Evolutionary conservation across 2,888 invertebrate species (phyloP).

Genomic region (Dolichopus griseipennis): DNA sequence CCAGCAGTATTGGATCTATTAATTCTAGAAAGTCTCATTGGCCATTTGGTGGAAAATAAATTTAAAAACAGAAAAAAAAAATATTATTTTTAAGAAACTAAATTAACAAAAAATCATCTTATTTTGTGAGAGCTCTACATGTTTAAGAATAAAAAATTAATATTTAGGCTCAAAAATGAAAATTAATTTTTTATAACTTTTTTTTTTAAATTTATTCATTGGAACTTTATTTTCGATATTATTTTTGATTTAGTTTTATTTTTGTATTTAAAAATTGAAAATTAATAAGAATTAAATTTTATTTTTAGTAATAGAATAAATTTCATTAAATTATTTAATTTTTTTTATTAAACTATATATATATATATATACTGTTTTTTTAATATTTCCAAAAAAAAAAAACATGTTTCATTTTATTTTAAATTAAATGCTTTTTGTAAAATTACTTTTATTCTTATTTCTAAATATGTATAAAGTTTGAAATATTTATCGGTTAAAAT

Average conservation of each 20-base stretch:
- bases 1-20: slow-evolving; percentile 22
- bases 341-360: neutral
- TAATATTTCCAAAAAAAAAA: neutral
- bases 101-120: neutral
- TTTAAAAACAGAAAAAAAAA: neutral
- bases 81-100: neutral
- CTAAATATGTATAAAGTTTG: no score
- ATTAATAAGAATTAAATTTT: neutral
- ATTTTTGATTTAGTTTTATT: neutral
- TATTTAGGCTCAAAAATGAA: neutral
- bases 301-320: neutral
- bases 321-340: neutral
- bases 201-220: neutral
- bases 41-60: slow-evolving; percentile 24
- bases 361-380: neutral
- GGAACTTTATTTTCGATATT: no score
- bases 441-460: no score
- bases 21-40: slow-evolving; percentile 24
- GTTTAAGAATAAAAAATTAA: no score
- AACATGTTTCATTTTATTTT: no score
- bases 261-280: neutral
- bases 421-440: no score
- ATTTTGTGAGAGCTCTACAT: no score
- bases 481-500: no score
- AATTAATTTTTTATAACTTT: neutral